Conservation (phyloP, 64 coral and sea anemone genomes). For the Montipora sp. region DNA sequence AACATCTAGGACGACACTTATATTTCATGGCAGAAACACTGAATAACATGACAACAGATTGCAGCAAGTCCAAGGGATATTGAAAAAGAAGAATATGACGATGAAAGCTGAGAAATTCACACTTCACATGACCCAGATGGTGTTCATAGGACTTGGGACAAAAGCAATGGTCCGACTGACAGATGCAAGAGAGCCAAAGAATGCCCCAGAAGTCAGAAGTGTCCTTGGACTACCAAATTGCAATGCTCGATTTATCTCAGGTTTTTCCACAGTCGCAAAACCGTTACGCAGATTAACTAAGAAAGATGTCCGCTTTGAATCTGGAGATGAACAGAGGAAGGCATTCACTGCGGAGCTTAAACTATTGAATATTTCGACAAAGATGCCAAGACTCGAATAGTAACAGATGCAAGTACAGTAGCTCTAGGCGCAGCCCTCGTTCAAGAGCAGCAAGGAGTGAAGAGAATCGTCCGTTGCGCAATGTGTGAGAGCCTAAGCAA, state of each 20-base stretch:
- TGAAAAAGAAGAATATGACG: constrained; percentile 42
- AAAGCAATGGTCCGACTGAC: constrained; percentile 13
- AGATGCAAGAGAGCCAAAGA: constrained; percentile 40
- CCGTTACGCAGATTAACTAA: constrained; percentile 17
- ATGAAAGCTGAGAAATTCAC: constrained; percentile 12
- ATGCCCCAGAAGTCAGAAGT: constrained; percentile 33
- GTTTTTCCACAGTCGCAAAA: constrained; percentile 23
- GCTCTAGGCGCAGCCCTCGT: no score
- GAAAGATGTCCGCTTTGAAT: no score
- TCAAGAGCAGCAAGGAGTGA: no score
- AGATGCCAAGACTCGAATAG: no score
- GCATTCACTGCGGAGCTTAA: constrained; percentile 23
- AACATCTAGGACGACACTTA: constrained; percentile 55
- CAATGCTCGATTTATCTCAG: constrained; percentile 49
- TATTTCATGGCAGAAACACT: constrained; percentile 11
- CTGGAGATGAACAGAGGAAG: not conserved
- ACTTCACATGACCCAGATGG: not conserved
- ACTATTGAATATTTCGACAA: not conserved
- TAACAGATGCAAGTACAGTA: no score
- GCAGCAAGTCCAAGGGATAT: not conserved
- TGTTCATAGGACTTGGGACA: constrained; percentile 32
- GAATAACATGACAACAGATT: constrained; percentile 38
- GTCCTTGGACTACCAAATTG: constrained; percentile 41
- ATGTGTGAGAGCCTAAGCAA: no score
- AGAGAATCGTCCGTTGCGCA: no score